Percentiles rank a stretch among this genome's conserved stretches.
Evolutionary conservation across 92 coral and sea anemone genomes (phyloP).

Genomic region (Virgularia gustaviana): DNA sequence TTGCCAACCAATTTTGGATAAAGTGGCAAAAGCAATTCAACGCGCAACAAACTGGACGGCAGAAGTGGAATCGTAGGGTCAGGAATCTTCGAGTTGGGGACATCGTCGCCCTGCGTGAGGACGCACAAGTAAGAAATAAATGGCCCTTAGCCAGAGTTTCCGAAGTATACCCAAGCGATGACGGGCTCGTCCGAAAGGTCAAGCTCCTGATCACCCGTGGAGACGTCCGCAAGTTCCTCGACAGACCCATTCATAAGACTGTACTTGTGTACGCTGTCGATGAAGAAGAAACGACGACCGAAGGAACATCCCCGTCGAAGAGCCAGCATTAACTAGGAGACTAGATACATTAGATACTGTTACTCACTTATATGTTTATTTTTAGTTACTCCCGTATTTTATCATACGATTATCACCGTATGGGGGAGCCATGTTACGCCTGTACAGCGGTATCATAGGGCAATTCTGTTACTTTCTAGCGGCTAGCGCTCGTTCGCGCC

Average conservation of each 20-base stretch:
- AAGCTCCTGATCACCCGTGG: conserved; percentile 21
- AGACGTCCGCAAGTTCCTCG: conserved; percentile 21
- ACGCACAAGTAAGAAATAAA: conserved; percentile 41
- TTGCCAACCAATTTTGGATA: conserved; percentile 56
- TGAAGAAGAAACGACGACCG: conserved; percentile 18
- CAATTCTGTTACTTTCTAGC: neutral
- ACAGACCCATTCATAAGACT: conserved; percentile 56
- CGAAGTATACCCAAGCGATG: conserved; percentile 50
- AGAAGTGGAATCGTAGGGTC: conserved; percentile 42
- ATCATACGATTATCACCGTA: no score
- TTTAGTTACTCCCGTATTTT: no score
- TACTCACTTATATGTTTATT: neutral
- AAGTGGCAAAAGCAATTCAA: conserved; percentile 52
- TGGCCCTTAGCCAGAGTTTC: conserved; percentile 64
- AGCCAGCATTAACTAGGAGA: neutral
- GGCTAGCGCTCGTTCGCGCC: neutral
- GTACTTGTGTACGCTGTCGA: conserved; percentile 21
- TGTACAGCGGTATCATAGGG: no score
- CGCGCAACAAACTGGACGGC: conserved; percentile 40
- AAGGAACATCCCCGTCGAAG: conserved; percentile 34
- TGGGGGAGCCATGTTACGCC: no score
- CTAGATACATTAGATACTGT: neutral
- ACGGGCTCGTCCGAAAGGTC: conserved; percentile 54
- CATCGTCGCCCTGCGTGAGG: conserved; percentile 48
- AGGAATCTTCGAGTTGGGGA: conserved; percentile 54